A percentile compares a stretch with the other conserved stretches of the same genome.
Evolutionary conservation across 92 coral and sea anemone genomes (phyloP).

Genomic region (Palythoa grandiflora): DNA sequence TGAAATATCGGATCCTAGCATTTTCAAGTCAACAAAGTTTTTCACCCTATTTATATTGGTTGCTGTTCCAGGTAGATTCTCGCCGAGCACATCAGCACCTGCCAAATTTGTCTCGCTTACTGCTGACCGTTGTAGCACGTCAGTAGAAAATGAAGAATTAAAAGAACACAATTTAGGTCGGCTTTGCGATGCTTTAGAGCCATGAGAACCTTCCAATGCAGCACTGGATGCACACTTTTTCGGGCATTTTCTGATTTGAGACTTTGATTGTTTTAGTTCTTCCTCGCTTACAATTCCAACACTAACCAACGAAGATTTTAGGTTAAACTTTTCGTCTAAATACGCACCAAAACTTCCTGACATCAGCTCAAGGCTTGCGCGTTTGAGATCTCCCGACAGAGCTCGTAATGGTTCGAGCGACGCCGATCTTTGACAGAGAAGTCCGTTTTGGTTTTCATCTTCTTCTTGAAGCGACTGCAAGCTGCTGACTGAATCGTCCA

Average conservation of each 20-base stretch:
- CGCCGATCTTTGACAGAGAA: slow-evolving; percentile 50
- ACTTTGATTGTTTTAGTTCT: slow-evolving; percentile 13
- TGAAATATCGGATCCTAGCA: slow-evolving; percentile 38
- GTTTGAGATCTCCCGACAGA: slow-evolving; percentile 59
- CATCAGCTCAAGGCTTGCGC: slow-evolving; percentile 84
- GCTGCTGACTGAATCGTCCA: slow-evolving; percentile 77
- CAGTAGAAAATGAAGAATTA: slow-evolving; percentile 82
- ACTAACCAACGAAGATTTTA: slow-evolving; percentile 42
- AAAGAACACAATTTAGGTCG: slow-evolving; percentile 60
- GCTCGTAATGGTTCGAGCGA: slow-evolving; percentile 60
- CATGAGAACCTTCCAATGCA: background rate
- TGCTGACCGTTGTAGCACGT: slow-evolving; percentile 76
- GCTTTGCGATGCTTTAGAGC: slow-evolving; percentile 6
- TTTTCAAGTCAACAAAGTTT: slow-evolving; percentile 42
- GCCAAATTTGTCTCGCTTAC: slow-evolving; percentile 85
- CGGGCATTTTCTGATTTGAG: slow-evolving; percentile 55
- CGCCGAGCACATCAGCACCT: slow-evolving; percentile 43
- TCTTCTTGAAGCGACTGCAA: slow-evolving; percentile 67
- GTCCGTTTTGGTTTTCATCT: slow-evolving; percentile 42
- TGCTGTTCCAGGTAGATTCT: slow-evolving; percentile 3
- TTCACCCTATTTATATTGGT: slow-evolving; percentile 39
- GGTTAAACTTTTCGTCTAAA: slow-evolving; percentile 68
- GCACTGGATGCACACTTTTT: background rate
- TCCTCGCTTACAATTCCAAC: slow-evolving; percentile 44
- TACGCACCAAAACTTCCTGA: slow-evolving; percentile 63